Conservation (phyloP, 1,140 invertebrate species). For the Brachionus sp. region DNA sequence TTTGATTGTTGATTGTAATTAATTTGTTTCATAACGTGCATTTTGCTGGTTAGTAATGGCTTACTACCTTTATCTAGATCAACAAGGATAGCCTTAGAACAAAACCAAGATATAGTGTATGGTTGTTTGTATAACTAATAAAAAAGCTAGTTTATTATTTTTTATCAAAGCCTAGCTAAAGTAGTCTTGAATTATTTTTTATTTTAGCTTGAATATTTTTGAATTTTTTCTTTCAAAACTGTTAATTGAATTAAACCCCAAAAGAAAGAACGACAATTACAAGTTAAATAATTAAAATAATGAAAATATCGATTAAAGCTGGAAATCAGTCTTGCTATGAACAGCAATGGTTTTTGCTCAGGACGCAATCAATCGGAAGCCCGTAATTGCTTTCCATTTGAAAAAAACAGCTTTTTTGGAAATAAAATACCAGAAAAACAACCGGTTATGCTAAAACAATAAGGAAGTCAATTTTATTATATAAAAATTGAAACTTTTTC, state of each 20-base stretch:
- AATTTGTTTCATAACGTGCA: neutral
- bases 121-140: neutral
- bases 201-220: neutral
- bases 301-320: neutral
- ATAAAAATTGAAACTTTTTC: neutral
- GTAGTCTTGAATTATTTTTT: neutral
- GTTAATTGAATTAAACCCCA: neutral
- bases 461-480: neutral
- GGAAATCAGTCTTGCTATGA: neutral
- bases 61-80: neutral
- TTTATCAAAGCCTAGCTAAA: neutral
- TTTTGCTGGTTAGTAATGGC: neutral
- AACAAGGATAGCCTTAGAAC: conserved; percentile 13
- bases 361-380: neutral
- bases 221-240: neutral
- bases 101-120: neutral
- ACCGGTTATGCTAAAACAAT: neutral
- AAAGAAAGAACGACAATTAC: neutral
- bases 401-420: neutral
- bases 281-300: neutral
- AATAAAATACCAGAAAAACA: neutral
- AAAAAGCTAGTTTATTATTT: neutral
- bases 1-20: neutral
- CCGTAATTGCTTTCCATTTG: neutral
- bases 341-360: neutral